phyloP scores from a whole-genome alignment of 1,140 invertebrate species.

The Ceratina calcarata region DNA sequence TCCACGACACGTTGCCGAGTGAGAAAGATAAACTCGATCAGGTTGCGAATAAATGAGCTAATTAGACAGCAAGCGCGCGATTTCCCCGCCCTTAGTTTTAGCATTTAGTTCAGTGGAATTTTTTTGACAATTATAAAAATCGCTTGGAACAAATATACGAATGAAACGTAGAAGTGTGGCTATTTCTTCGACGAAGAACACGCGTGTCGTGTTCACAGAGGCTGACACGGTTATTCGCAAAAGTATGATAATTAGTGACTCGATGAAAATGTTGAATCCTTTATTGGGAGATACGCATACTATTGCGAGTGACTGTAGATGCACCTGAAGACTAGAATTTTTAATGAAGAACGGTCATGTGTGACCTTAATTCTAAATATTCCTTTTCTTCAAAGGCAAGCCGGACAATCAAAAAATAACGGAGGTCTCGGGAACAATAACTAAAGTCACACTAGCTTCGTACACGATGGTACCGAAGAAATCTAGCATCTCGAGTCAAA shows the following conservation, averaged over 20 bases:
- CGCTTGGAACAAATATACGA: constrained; percentile 9
- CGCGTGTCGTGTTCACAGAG: background rate
- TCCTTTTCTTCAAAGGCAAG: background rate
- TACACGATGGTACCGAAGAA: constrained; percentile 58
- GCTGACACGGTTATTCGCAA: background rate
- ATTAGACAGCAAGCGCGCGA: background rate
- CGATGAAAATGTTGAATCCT: background rate
- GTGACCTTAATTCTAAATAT: background rate
- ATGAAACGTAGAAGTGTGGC: background rate
- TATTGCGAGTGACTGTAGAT: too few species aligned
- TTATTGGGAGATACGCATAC: too few species aligned
- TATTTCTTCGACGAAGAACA: background rate
- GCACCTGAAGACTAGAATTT: background rate
- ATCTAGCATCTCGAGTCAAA: constrained; percentile 53
- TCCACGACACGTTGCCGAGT: constrained; percentile 41
- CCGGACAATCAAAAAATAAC: background rate
- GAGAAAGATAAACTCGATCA: constrained; percentile 50
- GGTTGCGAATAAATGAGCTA: constrained; percentile 42
- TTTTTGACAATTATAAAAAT: background rate
- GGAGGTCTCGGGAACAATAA: constrained; percentile 50
- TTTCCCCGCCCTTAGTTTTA: background rate
- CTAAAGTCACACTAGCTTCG: constrained; percentile 57
- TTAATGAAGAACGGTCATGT: background rate
- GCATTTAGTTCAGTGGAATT: background rate
- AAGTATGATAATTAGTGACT: background rate